Base-by-base conservation (phyloP, 1,140 invertebrate species). In the Bathynomus jamesi region DNA sequence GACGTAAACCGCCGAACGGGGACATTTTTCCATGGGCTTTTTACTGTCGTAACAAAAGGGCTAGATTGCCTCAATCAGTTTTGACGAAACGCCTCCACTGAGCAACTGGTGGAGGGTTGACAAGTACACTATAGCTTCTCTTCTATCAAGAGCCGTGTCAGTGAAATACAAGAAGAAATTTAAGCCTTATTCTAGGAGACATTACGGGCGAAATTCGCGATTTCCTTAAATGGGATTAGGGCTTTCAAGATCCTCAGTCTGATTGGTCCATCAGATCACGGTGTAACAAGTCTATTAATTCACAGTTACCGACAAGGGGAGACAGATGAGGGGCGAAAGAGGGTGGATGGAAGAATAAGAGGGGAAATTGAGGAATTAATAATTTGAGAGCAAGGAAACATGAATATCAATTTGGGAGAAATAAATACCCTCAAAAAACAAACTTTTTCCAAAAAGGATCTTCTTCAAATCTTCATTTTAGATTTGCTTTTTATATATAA, bases 281-380 rank as follows among this genome's bases (percentile, higher is more conserved):
- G 72, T 82, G 17, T 89, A 88, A 88, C 87, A 88, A 70, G 83
- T 83, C 11, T 84, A 84, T 10, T 74, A 80, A n/a, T 88, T 88
- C 1, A 82, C 87, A 62, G 89, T 88, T 81, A 85, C 88, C 76
- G 84, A 88, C 89, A 81, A 87, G 87, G 85, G 63, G 63, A 65
- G 63, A 65, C 63, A 28, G 53, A 61, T 27, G 63, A 25, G 27
- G 27, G 63, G 11, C n/a, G 63, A 11, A 4, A 30, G 63, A 28
- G 27, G 11, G 63, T 27, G 27, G 63, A 28, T 65, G 25, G 63
- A 65, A 65, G 27, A 65, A 27, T 27, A 30, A 65, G 27, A 28
- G 63, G n/a, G 61, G n/a, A n/a, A 4, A 30, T 10, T 10, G 17
- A 25, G 31, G 27, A 40, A 30, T 29, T 40, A 53, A 53, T 53